Evolutionary conservation across 2,888 invertebrate species (phyloP).

Genomic region (Gari tellinella): DNA sequence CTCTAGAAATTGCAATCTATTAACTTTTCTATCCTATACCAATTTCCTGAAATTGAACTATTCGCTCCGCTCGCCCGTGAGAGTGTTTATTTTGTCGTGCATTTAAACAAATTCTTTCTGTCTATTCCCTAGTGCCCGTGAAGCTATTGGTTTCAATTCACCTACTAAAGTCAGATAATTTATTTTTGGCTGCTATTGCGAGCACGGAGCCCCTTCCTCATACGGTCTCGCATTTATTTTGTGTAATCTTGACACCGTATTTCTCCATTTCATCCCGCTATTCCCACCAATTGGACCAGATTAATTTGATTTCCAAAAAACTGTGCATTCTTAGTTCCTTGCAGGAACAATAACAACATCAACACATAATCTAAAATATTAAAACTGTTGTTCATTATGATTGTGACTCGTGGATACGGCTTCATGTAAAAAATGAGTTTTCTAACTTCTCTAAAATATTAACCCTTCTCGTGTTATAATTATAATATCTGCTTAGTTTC

Average conservation of each 20-base stretch:
- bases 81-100: slow-evolving; percentile 47
- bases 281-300: slow-evolving; percentile 50
- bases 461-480: too few species aligned
- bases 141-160: slow-evolving; percentile 41
- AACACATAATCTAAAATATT: too few species aligned
- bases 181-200: slow-evolving; percentile 36
- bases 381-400: too few species aligned
- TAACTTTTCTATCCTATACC: slow-evolving; percentile 26
- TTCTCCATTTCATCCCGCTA: slow-evolving; percentile 47
- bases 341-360: too few species aligned
- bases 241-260: slow-evolving; percentile 51
- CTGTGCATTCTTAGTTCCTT: background rate
- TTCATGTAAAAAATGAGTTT: too few species aligned
- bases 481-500: too few species aligned
- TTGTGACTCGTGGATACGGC: too few species aligned
- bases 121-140: slow-evolving; percentile 19
- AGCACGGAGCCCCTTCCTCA: slow-evolving; percentile 27
- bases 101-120: slow-evolving; percentile 29
- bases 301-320: slow-evolving; percentile 56
- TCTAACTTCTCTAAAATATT: too few species aligned
- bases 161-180: slow-evolving; percentile 49
- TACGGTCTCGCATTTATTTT: slow-evolving; percentile 44
- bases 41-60: slow-evolving; percentile 37
- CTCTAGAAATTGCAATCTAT: slow-evolving; percentile 10
- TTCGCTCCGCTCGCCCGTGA: slow-evolving; percentile 26